Evolutionary conservation across 1,140 invertebrate species (phyloP).

Genomic region (Orchesella cincta): DNA sequence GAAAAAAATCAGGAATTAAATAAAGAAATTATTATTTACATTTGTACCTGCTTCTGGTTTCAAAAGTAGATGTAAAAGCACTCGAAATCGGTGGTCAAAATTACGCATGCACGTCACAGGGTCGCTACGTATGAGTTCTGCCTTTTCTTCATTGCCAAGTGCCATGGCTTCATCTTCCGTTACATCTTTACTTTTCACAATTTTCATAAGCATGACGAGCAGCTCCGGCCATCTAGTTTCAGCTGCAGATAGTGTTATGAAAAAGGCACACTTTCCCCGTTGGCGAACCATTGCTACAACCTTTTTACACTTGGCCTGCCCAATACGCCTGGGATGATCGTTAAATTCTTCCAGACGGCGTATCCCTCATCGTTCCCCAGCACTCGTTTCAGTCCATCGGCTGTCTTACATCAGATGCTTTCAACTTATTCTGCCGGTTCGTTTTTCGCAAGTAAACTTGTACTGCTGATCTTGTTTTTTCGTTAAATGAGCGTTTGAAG

Average conservation of each 20-base stretch:
- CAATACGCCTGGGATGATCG: slow-evolving; percentile 51
- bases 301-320: slow-evolving; percentile 31
- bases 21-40: too few species aligned
- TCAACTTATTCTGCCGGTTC: slow-evolving; percentile 40
- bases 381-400: background rate
- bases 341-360: slow-evolving; percentile 50
- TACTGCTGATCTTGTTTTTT: slow-evolving; percentile 33
- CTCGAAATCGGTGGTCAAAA: slow-evolving; percentile 34
- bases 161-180: slow-evolving; percentile 40
- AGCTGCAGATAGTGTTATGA: slow-evolving; percentile 55
- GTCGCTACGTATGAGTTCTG: slow-evolving; percentile 56
- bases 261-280: slow-evolving; percentile 53
- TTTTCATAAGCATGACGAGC: slow-evolving; percentile 54
- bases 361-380: slow-evolving; percentile 29
- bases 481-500: slow-evolving; percentile 32
- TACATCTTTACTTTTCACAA: slow-evolving; percentile 51
- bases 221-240: slow-evolving; percentile 56
- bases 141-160: slow-evolving; percentile 44
- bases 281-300: slow-evolving; percentile 55
- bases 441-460: slow-evolving; percentile 44
- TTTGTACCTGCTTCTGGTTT: background rate
- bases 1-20: too few species aligned
- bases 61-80: background rate
- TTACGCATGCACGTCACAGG: slow-evolving; percentile 54
- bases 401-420: background rate